Evolutionary conservation across 1,140 invertebrate species (phyloP).

Genomic region (Euwallacea fornicatus): DNA sequence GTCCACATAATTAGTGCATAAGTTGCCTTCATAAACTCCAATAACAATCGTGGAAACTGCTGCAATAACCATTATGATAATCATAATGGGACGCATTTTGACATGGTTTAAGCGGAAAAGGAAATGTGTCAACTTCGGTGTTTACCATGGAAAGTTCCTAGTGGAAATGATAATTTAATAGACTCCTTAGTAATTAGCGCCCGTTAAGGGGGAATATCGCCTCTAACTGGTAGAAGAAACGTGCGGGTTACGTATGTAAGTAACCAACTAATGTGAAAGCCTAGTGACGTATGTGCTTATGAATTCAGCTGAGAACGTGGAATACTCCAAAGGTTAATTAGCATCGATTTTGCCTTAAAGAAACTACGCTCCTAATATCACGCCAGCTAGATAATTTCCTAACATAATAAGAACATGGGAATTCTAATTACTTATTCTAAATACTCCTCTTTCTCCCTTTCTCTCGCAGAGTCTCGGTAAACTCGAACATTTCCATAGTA

Average conservation of each 20-base stretch:
- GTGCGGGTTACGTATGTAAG: too few species aligned
- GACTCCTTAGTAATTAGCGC: slow-evolving; percentile 40
- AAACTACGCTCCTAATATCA: background rate
- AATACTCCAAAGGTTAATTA: background rate
- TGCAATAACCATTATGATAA: slow-evolving; percentile 25
- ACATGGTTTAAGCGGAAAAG: slow-evolving; percentile 33
- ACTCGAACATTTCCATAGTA: background rate
- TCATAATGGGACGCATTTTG: slow-evolving; percentile 24
- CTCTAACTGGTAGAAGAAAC: too few species aligned
- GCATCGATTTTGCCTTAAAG: too few species aligned
- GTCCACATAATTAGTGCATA: background rate
- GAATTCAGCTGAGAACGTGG: background rate
- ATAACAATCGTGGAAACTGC: slow-evolving; percentile 13
- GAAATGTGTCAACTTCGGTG: slow-evolving; percentile 35
- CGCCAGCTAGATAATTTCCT: slow-evolving; percentile 30
- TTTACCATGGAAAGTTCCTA: slow-evolving; percentile 27
- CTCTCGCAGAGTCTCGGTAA: background rate
- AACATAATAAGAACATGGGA: slow-evolving; percentile 38
- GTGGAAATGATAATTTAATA: slow-evolving; percentile 41
- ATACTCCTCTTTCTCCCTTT: background rate
- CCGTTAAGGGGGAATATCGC: background rate
- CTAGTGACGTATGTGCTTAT: slow-evolving; percentile 9
- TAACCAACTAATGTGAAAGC: slow-evolving; percentile 6
- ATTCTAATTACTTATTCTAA: slow-evolving; percentile 36
- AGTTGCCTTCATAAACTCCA: slow-evolving; percentile 3